These are phyloP conservation scores for Pedionomus torquatus DNA, from an alignment of 2,113 vertebrate genomes.

Conservation along the genomic window DNA sequence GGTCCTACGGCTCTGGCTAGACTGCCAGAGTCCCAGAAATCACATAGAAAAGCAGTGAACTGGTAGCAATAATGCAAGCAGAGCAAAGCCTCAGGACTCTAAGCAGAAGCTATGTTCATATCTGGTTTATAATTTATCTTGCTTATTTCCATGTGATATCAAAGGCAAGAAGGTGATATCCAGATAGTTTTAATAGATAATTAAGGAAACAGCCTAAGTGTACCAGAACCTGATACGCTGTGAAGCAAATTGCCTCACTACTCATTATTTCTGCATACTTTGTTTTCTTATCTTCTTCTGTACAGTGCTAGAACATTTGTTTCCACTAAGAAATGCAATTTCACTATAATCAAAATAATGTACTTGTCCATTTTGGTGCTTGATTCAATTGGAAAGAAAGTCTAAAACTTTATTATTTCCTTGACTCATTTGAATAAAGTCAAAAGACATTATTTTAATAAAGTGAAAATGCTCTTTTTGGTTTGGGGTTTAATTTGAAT, in stretches of 20 bases:
- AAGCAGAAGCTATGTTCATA: not conserved
- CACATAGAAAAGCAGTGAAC: not conserved
- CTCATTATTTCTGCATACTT: not conserved
- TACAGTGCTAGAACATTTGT: not conserved
- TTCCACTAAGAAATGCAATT: slow-evolving; percentile 9
- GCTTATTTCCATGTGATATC: not conserved
- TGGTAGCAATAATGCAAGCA: not conserved
- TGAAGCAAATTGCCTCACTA: not conserved
- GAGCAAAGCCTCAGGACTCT: not conserved
- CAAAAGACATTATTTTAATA: slow-evolving; percentile 10
- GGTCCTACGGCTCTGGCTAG: not conserved
- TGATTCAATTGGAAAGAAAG: not conserved
- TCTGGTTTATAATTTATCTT: not conserved
- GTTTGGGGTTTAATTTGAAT: not conserved
- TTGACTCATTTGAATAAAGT: slow-evolving; percentile 8
- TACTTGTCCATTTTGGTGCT: not conserved
- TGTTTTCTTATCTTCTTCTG: not conserved
- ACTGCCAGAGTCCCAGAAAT: not conserved
- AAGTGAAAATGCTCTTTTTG: not conserved
- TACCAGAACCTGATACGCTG: not conserved
- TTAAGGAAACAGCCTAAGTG: not conserved
- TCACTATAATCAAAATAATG: not conserved
- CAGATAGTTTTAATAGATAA: not conserved
- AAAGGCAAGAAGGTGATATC: not conserved
- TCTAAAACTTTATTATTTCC: not conserved